These are phyloP conservation scores for Ametastegia equiseti DNA, from an alignment of 2,888 invertebrate species.

Conservation along the genomic window DNA sequence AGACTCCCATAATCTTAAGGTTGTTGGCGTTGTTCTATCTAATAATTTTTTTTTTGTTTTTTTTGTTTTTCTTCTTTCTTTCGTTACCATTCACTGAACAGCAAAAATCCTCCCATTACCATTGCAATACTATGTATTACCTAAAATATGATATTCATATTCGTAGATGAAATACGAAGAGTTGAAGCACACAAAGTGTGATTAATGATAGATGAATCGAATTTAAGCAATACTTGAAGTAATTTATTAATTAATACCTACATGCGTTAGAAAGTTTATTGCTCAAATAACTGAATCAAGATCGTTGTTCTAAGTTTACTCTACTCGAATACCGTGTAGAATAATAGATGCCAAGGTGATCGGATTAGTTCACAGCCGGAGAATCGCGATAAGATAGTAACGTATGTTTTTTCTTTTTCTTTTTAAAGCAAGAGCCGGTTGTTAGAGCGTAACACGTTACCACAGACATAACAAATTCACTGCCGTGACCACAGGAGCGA, in stretches of 20 bases:
- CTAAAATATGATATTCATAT: background rate
- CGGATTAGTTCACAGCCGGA: background rate
- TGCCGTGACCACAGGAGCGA: background rate
- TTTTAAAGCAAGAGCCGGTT: background rate
- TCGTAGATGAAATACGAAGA: background rate
- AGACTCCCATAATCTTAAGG: constrained; percentile 24
- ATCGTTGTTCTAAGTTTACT: background rate
- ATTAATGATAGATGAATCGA: background rate
- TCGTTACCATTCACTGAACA: background rate
- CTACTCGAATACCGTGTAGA: background rate
- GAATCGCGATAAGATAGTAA: constrained; percentile 16
- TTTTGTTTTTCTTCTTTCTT: background rate
- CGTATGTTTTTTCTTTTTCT: too few relatives aligned
- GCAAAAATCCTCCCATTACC: background rate
- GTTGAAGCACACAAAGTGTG: background rate
- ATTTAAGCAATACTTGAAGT: background rate
- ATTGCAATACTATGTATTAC: background rate
- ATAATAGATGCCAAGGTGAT: background rate
- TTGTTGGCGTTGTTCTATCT: constrained; percentile 9
- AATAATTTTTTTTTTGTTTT: background rate
- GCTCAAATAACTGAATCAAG: background rate
- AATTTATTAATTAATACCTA: background rate
- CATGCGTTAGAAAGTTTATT: too few relatives aligned
- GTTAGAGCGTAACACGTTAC: background rate
- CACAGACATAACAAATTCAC: background rate